Evolutionary conservation across 2,797 vertebrate species (phyloP).

Genomic region (Gymnoscopelus microlampas): DNA sequence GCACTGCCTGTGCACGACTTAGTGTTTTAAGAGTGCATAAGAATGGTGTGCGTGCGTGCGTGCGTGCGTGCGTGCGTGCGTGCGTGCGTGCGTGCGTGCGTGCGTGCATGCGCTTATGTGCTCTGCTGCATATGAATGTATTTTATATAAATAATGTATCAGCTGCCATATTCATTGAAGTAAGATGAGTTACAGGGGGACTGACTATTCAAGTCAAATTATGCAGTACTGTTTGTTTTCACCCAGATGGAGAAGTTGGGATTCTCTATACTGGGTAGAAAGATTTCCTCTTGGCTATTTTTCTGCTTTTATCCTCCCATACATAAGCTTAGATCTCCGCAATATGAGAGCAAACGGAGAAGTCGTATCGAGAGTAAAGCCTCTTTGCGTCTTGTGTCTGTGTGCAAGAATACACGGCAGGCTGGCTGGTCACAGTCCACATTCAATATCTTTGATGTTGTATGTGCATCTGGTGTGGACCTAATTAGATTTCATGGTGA

Average conservation of each 20-base stretch:
- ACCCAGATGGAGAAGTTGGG: slow-evolving; percentile 8
- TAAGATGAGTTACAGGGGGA: slow-evolving; percentile 24
- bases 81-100: not conserved
- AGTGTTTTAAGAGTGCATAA: not conserved
- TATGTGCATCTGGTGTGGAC: slow-evolving; percentile 17
- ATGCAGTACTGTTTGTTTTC: slow-evolving; percentile 5
- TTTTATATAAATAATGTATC: slow-evolving; percentile 58
- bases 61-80: not conserved
- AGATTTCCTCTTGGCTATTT: slow-evolving; percentile 36
- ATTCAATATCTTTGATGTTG: slow-evolving; percentile 31
- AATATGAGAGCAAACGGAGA: slow-evolving; percentile 20
- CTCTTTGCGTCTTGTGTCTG: slow-evolving; percentile 12
- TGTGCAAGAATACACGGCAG: slow-evolving; percentile 29
- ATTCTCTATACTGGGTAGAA: slow-evolving; percentile 21
- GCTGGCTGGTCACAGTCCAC: slow-evolving; percentile 31
- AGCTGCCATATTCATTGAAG: slow-evolving; percentile 36
- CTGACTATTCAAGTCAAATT: not conserved
- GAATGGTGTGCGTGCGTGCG: not conserved
- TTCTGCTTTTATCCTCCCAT: slow-evolving; percentile 36
- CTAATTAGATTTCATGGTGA: slow-evolving; percentile 58
- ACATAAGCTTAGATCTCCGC: slow-evolving; percentile 26
- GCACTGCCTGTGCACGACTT: not conserved
- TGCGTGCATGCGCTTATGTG: not conserved
- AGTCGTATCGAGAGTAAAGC: slow-evolving; percentile 13
- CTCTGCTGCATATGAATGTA: slow-evolving; percentile 55